Evolutionary conservation across 2,113 vertebrate species (phyloP).

Genomic region (Ardeotis arabs): DNA sequence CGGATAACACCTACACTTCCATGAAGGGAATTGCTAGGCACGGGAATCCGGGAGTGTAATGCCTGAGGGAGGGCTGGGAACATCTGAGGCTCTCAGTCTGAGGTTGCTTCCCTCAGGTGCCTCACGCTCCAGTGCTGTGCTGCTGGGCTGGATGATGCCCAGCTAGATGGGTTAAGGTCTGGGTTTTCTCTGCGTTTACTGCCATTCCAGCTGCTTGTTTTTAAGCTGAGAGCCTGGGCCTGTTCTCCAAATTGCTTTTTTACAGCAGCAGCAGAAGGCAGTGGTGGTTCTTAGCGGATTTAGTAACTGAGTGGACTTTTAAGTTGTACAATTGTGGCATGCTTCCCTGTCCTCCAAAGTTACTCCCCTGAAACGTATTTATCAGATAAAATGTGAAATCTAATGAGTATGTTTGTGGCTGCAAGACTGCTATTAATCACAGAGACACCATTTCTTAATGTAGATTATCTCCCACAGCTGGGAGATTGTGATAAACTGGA

Average conservation of each 20-base stretch:
- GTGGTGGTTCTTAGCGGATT: not conserved
- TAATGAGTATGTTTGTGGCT: constrained; percentile 6
- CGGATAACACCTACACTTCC: not conserved
- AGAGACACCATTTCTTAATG: not conserved
- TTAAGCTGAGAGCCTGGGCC: not conserved
- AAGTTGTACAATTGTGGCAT: not conserved
- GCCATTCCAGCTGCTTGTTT: not conserved
- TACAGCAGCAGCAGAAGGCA: not conserved
- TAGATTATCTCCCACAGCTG: constrained; percentile 22
- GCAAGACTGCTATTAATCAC: constrained; percentile 31
- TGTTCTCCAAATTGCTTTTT: not conserved
- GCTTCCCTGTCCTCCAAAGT: not conserved
- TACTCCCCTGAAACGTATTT: not conserved
- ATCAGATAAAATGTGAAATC: not conserved
- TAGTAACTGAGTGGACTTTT: not conserved
- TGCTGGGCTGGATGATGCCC: not conserved
- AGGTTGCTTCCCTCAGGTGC: not conserved
- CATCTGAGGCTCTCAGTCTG: no score
- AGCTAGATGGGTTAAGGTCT: not conserved
- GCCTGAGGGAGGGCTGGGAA: not conserved
- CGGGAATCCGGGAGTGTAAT: not conserved
- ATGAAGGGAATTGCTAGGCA: not conserved
- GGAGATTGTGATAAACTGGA: constrained; percentile 22
- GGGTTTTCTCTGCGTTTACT: not conserved
- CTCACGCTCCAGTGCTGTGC: not conserved